phyloP scores from a whole-genome alignment of 2,888 invertebrate species.

The Octonoba sinensis region DNA sequence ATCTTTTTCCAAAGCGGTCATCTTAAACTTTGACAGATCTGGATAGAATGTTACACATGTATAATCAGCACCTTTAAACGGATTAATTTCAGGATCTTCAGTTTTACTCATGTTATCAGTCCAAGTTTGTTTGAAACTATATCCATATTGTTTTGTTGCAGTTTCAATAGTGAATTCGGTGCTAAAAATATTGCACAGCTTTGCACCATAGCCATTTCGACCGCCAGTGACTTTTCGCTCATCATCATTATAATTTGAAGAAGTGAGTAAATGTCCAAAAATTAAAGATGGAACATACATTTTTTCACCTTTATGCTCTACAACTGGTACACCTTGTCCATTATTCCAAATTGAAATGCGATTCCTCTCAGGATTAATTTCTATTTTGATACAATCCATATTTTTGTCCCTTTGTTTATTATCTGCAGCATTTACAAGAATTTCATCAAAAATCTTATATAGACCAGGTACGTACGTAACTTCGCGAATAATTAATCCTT shows the following conservation, averaged over 20 bases:
- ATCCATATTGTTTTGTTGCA: constrained; percentile 85
- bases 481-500: constrained; percentile 85
- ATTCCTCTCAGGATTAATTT: constrained; percentile 86
- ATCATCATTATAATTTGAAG: constrained; percentile 98
- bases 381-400: constrained; percentile 93
- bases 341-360: constrained; percentile 96
- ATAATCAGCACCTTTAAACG: constrained; percentile 78
- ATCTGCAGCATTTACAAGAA: constrained; percentile 96
- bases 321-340: constrained; percentile 97
- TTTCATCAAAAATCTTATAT: constrained; percentile 99
- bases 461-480: constrained; percentile 95
- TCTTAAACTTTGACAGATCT: constrained; percentile 94
- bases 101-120: constrained; percentile 94
- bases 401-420: constrained; percentile 93
- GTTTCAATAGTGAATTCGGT: constrained; percentile 97
- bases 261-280: constrained; percentile 97
- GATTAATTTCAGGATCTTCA: constrained; percentile 83
- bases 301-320: constrained; percentile 96
- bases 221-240: constrained; percentile 95
- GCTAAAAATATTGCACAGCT: constrained; percentile 98
- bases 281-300: constrained; percentile 99
- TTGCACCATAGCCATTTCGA: constrained; percentile 98
- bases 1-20: constrained; percentile 92
- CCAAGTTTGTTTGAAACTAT: constrained; percentile 95
- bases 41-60: constrained; percentile 95